Evolutionary conservation across 2,888 invertebrate species (phyloP), one percentile per base, ranked within the genome.

Genomic region (Spicauda simplicius): DNA sequence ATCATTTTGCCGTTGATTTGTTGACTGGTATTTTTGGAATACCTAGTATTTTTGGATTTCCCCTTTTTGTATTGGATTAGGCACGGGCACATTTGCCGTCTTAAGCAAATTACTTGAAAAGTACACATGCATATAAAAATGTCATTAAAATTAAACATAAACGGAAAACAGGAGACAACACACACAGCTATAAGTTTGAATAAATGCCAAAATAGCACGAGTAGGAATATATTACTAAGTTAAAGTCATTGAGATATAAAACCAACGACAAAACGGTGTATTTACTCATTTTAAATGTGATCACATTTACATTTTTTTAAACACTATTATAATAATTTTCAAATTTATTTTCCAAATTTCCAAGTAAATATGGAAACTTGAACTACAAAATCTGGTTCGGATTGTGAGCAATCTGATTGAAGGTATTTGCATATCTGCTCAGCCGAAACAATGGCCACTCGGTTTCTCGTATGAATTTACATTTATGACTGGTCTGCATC

Each of bases 401-500:
- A 1, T 19, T 61, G 37, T 12, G 61, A 61, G n/a, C 52, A 33
- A 52, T 33, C 50, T 60, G 60, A 59, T 50, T 50, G 18, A 16
- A 60, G 7, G 33, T 41, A 61, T 86, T 84, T 81, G 78, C 80
- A 79, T 80, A 82, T 83, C 72, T 71, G 83, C 82, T 81, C 79
- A 78, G 77, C 77, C 78, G 77, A 83, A 84, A 84, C 82, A 82
- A 78, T 75, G 73, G 76, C 74, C 74, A 80, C 79, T 81, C 82
- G 79, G 84, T 84, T 80, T 76, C 83, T 80, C 78, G 80, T 83
- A 83, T 84, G 81, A 83, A 90, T 90, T 88, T 85, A 84, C 86
- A 90, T 88, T 83, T 78, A 81, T 80, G 79, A 80, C 81, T 82
- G 83, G 80, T 80, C 76, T 75, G 76, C 75, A 82, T 82, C 84